Percentiles rank a stretch among this genome's conserved stretches.
Conservation (phyloP, 2,113 vertebrate species). For the Scomber japonicus region DNA sequence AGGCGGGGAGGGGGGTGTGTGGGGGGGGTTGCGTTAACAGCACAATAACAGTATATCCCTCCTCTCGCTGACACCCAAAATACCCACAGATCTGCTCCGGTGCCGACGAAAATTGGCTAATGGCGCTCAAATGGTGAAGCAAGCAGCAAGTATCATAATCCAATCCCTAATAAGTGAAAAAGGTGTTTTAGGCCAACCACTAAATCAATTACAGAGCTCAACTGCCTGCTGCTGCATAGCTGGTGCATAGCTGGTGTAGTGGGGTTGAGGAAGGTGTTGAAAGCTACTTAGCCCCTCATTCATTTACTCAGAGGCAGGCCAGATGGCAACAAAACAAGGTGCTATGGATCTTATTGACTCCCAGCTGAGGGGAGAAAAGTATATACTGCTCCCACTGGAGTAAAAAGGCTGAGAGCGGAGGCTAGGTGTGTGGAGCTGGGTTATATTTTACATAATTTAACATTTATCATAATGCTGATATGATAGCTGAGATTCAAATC, state of each 20-base stretch:
- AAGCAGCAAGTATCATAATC: constrained; percentile 49
- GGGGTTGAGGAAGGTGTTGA: constrained; percentile 60
- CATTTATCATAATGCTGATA: not conserved
- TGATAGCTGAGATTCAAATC: not conserved
- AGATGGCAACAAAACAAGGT: constrained; percentile 73
- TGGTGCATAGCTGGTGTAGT: constrained; percentile 50
- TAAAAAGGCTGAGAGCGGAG: constrained; percentile 9
- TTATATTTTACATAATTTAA: not conserved
- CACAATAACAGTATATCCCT: constrained; percentile 2
- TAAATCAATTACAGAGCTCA: constrained; percentile 67
- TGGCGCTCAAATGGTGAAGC: constrained; percentile 40
- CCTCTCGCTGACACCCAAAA: not conserved
- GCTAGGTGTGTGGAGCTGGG: not conserved
- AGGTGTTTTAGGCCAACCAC: constrained; percentile 49
- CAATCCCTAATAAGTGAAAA: constrained; percentile 49
- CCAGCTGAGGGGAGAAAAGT: constrained; percentile 14
- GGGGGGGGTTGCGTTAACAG: not conserved
- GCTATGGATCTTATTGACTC: constrained; percentile 72
- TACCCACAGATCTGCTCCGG: constrained; percentile 19
- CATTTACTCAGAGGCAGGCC: constrained; percentile 61
- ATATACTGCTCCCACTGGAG: constrained; percentile 37
- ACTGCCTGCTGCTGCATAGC: constrained; percentile 62
- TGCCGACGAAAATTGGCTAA: constrained; percentile 25
- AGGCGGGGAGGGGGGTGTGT: too few species aligned
- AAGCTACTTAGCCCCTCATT: constrained; percentile 69